Percentiles rank a stretch among this genome's conserved stretches.
These are phyloP conservation scores for Lysiphlebus fabarum DNA, from an alignment of 1,140 invertebrate species.

Conservation along the genomic window DNA sequence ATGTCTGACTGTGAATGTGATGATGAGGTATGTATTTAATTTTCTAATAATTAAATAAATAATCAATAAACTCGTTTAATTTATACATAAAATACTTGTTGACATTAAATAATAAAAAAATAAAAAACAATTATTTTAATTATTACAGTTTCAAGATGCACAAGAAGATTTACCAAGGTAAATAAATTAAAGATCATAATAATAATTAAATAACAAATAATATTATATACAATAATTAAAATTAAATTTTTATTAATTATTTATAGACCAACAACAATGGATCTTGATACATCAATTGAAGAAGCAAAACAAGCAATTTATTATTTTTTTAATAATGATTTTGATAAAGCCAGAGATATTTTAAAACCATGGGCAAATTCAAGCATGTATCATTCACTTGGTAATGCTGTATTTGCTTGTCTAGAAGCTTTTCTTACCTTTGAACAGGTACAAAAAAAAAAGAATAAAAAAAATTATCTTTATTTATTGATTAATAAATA, in stretches of 20 bases:
- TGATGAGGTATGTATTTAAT: constrained; percentile 18
- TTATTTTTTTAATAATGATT: constrained; percentile 87
- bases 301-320: constrained; percentile 71
- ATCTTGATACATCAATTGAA: constrained; percentile 63
- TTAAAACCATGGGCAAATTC: constrained; percentile 74
- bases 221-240: no score
- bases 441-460: constrained; percentile 64
- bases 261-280: constrained; percentile 49
- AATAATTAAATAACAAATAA: no score
- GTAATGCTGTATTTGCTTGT: constrained; percentile 83
- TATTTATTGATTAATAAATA: background rate
- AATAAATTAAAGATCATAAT: no score
- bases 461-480: constrained; percentile 22
- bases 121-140: background rate
- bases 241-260: no score
- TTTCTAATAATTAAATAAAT: no score
- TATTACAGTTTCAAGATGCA: constrained; percentile 36
- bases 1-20: constrained; percentile 22
- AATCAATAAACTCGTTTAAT: no score
- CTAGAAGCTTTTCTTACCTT: constrained; percentile 92
- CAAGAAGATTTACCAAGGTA: constrained; percentile 20
- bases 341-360: constrained; percentile 71
- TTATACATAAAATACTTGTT: no score
- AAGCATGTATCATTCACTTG: constrained; percentile 92
- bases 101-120: background rate